These are phyloP conservation scores for Drosophila santomea DNA, from an alignment of 1,140 invertebrate species.

Conservation along the genomic window DNA sequence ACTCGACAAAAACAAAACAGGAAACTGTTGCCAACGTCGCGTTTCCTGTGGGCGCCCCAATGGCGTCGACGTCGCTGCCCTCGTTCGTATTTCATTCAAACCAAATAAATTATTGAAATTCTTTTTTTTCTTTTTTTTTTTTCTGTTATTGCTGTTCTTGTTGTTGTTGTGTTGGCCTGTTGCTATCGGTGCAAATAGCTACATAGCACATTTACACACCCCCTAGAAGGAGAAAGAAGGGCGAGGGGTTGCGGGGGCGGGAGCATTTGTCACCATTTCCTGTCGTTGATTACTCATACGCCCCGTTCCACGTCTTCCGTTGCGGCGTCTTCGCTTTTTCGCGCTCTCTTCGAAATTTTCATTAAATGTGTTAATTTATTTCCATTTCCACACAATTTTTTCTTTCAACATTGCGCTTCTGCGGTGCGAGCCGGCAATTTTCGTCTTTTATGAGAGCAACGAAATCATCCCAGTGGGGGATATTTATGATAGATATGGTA, in stretches of 20 bases:
- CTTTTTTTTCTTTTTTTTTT: slow-evolving; percentile 18
- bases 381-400: slow-evolving; percentile 75
- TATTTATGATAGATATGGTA: slow-evolving; percentile 47
- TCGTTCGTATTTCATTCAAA: slow-evolving; percentile 80
- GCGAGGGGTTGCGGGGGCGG: slow-evolving; percentile 1
- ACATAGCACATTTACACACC: slow-evolving; percentile 73
- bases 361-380: slow-evolving; percentile 82
- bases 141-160: background rate
- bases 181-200: slow-evolving; percentile 82
- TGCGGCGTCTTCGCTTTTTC: slow-evolving; percentile 9
- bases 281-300: slow-evolving; percentile 82
- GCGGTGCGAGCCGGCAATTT: slow-evolving; percentile 17
- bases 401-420: slow-evolving; percentile 43
- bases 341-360: slow-evolving; percentile 64
- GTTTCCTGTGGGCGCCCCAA: slow-evolving; percentile 82
- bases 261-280: slow-evolving; percentile 79
- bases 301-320: slow-evolving; percentile 60
- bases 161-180: slow-evolving; percentile 60
- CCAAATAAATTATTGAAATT: slow-evolving; percentile 83
- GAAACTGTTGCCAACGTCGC: slow-evolving; percentile 78
- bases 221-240: slow-evolving; percentile 3
- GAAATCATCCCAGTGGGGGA: slow-evolving; percentile 39
- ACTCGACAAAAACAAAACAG: slow-evolving; percentile 66
- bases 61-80: slow-evolving; percentile 39
- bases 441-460: slow-evolving; percentile 50